phyloP scores from a whole-genome alignment of 2,113 vertebrate genomes.

The Notarius quadriscutis region DNA sequence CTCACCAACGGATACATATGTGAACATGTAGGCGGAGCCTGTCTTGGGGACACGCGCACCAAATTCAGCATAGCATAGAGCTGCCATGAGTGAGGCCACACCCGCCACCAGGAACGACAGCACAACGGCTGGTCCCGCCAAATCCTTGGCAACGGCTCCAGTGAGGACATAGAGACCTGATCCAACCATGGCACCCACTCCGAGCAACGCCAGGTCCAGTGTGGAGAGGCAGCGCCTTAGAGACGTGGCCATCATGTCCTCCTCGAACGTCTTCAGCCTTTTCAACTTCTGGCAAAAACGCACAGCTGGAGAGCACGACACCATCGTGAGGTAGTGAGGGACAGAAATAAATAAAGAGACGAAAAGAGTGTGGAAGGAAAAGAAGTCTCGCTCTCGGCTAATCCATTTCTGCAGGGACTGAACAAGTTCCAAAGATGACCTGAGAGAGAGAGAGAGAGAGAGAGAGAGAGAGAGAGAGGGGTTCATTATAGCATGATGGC shows the following conservation, averaged over 20 bases:
- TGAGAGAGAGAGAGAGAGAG: not conserved
- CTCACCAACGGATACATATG: conserved; percentile 91
- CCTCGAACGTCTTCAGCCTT: conserved; percentile 88
- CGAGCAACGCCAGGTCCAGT: conserved; percentile 86
- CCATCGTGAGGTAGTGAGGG: conserved; percentile 73
- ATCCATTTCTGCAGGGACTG: conserved; percentile 10
- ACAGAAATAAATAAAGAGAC: not conserved
- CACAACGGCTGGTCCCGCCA: conserved; percentile 83
- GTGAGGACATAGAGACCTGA: conserved; percentile 93
- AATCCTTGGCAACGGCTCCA: conserved; percentile 89
- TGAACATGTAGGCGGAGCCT: conserved; percentile 97
- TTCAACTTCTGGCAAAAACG: conserved; percentile 88
- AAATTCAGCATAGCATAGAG: conserved; percentile 94
- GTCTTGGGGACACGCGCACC: conserved; percentile 91
- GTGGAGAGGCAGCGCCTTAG: conserved; percentile 89
- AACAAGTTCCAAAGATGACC: conserved; percentile 10
- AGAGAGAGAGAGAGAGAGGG: not conserved
- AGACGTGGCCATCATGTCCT: conserved; percentile 86
- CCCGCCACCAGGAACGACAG: conserved; percentile 87
- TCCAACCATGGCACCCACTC: conserved; percentile 92
- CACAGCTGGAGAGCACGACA: conserved; percentile 70
- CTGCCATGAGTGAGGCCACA: conserved; percentile 86
- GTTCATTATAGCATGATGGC: not conserved
- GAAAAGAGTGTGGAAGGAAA: not conserved
- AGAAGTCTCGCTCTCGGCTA: not conserved